These are phyloP conservation scores for Oxycera nigricornis DNA, from an alignment of 2,888 invertebrate genomes.

Conservation along the genomic window DNA sequence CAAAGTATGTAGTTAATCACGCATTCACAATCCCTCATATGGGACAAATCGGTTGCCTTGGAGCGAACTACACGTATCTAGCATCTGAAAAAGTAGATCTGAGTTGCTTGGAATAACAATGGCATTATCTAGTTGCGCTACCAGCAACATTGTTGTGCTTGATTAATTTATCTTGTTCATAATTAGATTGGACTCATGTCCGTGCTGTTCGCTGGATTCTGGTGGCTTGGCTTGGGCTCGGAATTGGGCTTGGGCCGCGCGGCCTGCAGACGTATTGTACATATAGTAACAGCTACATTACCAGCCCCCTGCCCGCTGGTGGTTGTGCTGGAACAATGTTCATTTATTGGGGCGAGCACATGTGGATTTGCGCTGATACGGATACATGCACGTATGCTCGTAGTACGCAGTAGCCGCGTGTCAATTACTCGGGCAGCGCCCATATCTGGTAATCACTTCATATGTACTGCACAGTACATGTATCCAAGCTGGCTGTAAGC, in stretches of 20 bases:
- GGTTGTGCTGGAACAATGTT: neutral
- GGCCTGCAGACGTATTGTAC: neutral
- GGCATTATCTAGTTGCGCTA: constrained; percentile 15
- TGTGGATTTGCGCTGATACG: neutral
- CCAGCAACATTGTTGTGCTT: constrained; percentile 28
- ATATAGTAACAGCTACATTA: neutral
- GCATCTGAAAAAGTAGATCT: neutral
- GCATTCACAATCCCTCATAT: neutral
- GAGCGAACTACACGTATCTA: neutral
- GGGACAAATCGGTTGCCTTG: neutral
- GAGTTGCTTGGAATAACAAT: neutral
- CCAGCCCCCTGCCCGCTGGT: neutral
- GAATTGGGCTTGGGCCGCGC: neutral
- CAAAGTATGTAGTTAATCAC: neutral
- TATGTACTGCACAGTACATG: neutral
- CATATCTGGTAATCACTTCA: constrained; percentile 28
- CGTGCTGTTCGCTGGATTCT: neutral
- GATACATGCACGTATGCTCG: too few relatives aligned
- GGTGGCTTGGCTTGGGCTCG: neutral
- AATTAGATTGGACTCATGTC: constrained; percentile 31
- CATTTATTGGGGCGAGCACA: constrained; percentile 15
- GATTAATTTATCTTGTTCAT: constrained; percentile 35
- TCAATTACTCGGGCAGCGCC: constrained; percentile 34
- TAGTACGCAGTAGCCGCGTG: constrained; percentile 28
- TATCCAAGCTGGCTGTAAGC: constrained; percentile 16